These are phyloP conservation scores for Heliconius ethilla DNA, from an alignment of 2,888 invertebrate genomes.

Conservation along the genomic window DNA sequence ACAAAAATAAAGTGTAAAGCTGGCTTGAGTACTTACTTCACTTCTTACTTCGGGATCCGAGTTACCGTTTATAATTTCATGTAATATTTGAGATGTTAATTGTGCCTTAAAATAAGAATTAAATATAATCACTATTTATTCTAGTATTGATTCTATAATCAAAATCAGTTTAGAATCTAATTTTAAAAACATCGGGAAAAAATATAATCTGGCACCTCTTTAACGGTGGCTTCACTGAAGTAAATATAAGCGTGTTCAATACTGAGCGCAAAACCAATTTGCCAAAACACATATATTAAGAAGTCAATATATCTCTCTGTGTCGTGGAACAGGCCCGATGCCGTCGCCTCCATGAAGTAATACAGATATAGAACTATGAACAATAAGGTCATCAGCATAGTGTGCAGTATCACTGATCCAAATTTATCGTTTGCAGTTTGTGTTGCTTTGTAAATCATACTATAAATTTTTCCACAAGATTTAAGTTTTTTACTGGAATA, in stretches of 20 bases:
- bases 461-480: constrained; percentile 59
- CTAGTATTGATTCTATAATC: neutral
- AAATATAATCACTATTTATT: neutral
- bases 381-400: constrained; percentile 52
- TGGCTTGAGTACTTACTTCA: constrained; percentile 53
- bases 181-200: neutral
- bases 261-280: constrained; percentile 54
- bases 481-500: constrained; percentile 59
- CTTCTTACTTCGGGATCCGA: constrained; percentile 54
- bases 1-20: neutral
- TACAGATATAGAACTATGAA: constrained; percentile 61
- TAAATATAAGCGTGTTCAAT: constrained; percentile 56
- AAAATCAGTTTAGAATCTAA: neutral
- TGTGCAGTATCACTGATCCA: constrained; percentile 57
- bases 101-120: constrained; percentile 58
- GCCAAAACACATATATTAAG: constrained; percentile 62
- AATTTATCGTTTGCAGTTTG: constrained; percentile 53
- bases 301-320: constrained; percentile 57
- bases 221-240: constrained; percentile 55
- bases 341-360: constrained; percentile 72
- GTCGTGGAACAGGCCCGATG: constrained; percentile 62
- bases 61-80: constrained; percentile 63
- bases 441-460: constrained; percentile 55
- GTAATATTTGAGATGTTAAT: constrained; percentile 54
- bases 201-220: constrained; percentile 53